Evolutionary conservation across 2,888 invertebrate genomes (phyloP).

Genomic region (Tyria jacobaeae): DNA sequence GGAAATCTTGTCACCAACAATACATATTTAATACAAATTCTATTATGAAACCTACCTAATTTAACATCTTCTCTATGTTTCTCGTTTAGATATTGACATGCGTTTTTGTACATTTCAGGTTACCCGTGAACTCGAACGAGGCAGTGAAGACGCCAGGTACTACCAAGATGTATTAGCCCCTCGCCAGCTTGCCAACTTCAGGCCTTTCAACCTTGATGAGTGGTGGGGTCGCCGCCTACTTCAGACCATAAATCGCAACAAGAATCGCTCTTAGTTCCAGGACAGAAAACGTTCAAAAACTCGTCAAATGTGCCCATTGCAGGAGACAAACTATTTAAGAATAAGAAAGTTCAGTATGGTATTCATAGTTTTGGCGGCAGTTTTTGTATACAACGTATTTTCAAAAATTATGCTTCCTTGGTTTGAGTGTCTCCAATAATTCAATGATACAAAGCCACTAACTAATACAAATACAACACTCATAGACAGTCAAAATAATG

Average conservation of each 20-base stretch:
- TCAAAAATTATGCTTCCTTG: conserved; percentile 15
- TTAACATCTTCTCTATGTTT: no score
- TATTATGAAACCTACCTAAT: no score
- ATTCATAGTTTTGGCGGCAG: conserved; percentile 11
- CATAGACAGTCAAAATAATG: background rate
- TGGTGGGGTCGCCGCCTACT: conserved; percentile 91
- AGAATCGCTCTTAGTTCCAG: conserved; percentile 78
- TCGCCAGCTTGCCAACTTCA: conserved; percentile 89
- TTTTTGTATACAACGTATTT: conserved; percentile 16
- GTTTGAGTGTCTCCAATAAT: conserved; percentile 11
- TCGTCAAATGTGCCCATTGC: conserved; percentile 46
- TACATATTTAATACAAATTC: no score
- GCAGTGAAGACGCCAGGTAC: conserved; percentile 85
- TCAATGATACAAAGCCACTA: background rate
- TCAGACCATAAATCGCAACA: conserved; percentile 88
- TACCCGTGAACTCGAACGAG: conserved; percentile 85
- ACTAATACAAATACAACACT: no score
- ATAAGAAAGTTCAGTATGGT: conserved; percentile 21
- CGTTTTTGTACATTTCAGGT: conserved; percentile 71
- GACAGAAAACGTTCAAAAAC: conserved; percentile 37
- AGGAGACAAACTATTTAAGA: conserved; percentile 16
- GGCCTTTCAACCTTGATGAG: conserved; percentile 92
- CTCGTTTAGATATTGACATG: background rate
- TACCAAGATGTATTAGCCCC: conserved; percentile 89
- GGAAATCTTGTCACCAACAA: no score